These are phyloP conservation scores for Cephus cinctus DNA, from an alignment of 1,140 invertebrate species.

Conservation along the genomic window DNA sequence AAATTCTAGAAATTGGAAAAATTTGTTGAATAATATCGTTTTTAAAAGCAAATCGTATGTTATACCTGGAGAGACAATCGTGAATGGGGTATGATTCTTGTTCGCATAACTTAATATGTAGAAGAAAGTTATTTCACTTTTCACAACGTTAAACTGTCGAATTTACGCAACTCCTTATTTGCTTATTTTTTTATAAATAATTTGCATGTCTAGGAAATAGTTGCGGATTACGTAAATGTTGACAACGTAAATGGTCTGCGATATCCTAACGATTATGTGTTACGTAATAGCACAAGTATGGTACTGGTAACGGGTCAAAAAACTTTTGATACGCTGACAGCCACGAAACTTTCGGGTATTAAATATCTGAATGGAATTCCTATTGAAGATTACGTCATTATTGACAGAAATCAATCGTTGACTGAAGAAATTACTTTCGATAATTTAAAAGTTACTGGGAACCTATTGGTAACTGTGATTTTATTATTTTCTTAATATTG, in stretches of 20 bases:
- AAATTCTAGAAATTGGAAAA: conserved; percentile 27
- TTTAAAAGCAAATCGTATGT: conserved; percentile 26
- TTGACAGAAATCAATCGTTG: conserved; percentile 24
- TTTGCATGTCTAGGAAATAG: conserved; percentile 29
- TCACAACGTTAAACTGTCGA: too few relatives aligned
- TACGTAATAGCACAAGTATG: background rate
- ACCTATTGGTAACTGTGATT: conserved; percentile 22
- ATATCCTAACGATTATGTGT: conserved; percentile 35
- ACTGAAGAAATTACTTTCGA: conserved; percentile 33
- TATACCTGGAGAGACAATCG: conserved; percentile 25
- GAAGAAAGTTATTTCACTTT: too few relatives aligned
- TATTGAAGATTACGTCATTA: conserved; percentile 31
- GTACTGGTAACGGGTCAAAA: conserved; percentile 26
- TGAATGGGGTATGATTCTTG: conserved; percentile 30
- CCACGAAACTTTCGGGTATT: conserved; percentile 11
- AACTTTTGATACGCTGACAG: conserved; percentile 23
- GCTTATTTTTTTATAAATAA: too few relatives aligned
- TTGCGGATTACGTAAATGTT: conserved; percentile 12
- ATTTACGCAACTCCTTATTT: too few relatives aligned
- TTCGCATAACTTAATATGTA: background rate
- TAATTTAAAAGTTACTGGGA: conserved; percentile 27
- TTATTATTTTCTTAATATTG: conserved; percentile 6
- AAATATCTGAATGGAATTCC: conserved; percentile 31
- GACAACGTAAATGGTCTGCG: conserved; percentile 26
- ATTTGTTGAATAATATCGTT: conserved; percentile 29